Conservation (phyloP, 2,113 vertebrate genomes). For the Equus przewalskii region DNA sequence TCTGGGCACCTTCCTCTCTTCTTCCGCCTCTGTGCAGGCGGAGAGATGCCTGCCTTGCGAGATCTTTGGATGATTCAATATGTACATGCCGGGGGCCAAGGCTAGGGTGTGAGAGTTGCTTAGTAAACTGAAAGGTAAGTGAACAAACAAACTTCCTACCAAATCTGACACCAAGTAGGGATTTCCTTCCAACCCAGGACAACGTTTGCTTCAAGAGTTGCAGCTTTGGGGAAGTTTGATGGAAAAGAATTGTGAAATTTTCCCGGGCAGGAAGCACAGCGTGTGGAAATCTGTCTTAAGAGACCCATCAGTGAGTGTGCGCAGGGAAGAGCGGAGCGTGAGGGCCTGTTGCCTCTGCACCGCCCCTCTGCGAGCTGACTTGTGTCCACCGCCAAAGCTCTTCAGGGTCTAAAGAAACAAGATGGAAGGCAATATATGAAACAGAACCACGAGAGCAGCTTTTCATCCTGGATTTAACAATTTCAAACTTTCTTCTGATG, state of each 20-base stretch:
- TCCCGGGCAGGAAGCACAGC: not conserved
- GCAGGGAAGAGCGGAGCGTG: accelerated
- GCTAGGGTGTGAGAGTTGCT: not conserved
- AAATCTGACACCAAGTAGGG: not conserved
- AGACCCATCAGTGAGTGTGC: not conserved
- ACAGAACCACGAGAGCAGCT: not conserved
- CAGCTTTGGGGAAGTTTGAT: not conserved
- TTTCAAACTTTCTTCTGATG: constrained; percentile 58
- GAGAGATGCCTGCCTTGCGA: not conserved
- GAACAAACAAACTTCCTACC: not conserved
- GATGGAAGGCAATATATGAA: not conserved
- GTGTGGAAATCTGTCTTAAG: not conserved
- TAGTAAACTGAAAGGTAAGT: not conserved
- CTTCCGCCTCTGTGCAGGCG: not conserved
- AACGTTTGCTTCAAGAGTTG: not conserved
- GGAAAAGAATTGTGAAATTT: no score
- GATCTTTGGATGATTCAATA: not conserved
- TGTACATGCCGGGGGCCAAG: not conserved
- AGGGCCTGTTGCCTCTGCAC: no score
- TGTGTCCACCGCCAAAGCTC: not conserved
- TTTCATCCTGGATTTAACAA: constrained; percentile 25
- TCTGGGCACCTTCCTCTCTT: not conserved
- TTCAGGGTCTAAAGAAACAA: not conserved
- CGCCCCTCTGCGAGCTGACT: not conserved
- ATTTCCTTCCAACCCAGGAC: not conserved